These are phyloP conservation scores for Xenops minutus DNA, from an alignment of 2,797 vertebrate genomes.

Conservation along the genomic window DNA sequence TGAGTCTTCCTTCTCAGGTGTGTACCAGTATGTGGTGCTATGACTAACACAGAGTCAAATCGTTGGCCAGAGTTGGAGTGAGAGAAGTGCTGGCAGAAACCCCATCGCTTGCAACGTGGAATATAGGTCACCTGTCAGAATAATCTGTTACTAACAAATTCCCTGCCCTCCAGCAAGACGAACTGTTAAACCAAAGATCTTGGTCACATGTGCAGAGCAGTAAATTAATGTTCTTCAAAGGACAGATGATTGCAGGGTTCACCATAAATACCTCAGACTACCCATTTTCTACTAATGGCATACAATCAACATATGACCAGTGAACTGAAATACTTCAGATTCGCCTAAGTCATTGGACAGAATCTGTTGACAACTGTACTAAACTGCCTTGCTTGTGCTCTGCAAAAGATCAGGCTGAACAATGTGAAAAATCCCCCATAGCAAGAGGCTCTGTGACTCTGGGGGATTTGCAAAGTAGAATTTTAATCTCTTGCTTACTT, in stretches of 20 bases:
- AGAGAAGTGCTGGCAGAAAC: neutral
- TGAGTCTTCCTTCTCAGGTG: neutral
- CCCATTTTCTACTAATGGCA: neutral
- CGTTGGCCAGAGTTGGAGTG: neutral
- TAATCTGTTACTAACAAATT: slow-evolving; percentile 9
- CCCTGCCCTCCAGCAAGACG: slow-evolving; percentile 19
- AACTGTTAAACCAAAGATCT: slow-evolving; percentile 77
- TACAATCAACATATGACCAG: neutral
- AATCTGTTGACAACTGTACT: neutral
- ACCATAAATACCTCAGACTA: slow-evolving; percentile 71
- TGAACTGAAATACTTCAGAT: neutral
- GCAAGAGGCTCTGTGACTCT: neutral
- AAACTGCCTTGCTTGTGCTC: neutral
- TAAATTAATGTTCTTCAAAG: slow-evolving; percentile 83
- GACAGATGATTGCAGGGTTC: slow-evolving; percentile 76
- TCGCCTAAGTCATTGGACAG: neutral
- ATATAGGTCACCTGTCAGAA: slow-evolving; percentile 17
- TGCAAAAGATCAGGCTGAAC: neutral
- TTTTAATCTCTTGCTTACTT: neutral
- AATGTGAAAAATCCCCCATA: neutral
- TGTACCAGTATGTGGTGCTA: neutral
- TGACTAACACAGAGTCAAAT: neutral
- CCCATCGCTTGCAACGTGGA: neutral
- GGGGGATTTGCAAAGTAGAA: neutral
- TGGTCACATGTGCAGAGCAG: slow-evolving; percentile 75